A percentile compares a stretch with the other conserved stretches of the same genome.
Conservation (phyloP, 2,113 vertebrate species). For the Thymallus thymallus region DNA sequence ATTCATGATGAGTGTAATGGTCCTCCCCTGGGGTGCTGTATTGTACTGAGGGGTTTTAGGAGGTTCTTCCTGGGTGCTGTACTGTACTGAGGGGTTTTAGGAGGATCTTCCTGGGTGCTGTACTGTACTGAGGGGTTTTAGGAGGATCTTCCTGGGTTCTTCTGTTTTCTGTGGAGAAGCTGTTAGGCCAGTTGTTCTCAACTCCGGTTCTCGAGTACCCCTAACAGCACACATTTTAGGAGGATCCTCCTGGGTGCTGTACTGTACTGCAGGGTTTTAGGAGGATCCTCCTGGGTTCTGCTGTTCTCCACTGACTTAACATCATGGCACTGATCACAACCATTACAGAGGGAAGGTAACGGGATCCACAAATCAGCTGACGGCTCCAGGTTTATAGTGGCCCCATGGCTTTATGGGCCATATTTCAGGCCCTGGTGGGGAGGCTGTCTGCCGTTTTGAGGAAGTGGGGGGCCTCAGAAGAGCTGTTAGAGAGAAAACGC, state of each 20-base stretch:
- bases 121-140: conserved; percentile 15
- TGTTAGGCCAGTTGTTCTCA: conserved; percentile 57
- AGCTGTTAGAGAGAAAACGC: conserved; percentile 25
- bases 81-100: conserved; percentile 18
- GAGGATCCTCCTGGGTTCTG: too few species aligned
- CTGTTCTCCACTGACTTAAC: conserved; percentile 50
- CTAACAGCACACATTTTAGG: too few species aligned
- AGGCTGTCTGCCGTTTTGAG: conserved; percentile 55
- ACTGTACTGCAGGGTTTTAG: too few species aligned
- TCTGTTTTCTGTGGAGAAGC: conserved; percentile 29
- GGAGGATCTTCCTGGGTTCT: conserved; percentile 20
- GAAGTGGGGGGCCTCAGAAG: conserved; percentile 22
- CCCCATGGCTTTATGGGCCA: conserved; percentile 62
- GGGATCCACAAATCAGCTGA: conserved; percentile 74
- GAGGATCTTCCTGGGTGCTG: conserved; percentile 26
- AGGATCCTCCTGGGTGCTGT: too few species aligned
- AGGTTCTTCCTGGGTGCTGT: neutral
- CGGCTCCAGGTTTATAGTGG: conserved; percentile 62
- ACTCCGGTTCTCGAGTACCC: conserved; percentile 1
- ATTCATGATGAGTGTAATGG: neutral
- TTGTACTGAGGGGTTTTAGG: conserved; percentile 16
- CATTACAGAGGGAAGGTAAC: conserved; percentile 59
- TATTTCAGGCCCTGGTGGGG: conserved; percentile 57
- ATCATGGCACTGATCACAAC: conserved; percentile 67
- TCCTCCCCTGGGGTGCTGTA: neutral